Conservation (phyloP, 2,113 vertebrate species). For the Tor tambroides region DNA sequence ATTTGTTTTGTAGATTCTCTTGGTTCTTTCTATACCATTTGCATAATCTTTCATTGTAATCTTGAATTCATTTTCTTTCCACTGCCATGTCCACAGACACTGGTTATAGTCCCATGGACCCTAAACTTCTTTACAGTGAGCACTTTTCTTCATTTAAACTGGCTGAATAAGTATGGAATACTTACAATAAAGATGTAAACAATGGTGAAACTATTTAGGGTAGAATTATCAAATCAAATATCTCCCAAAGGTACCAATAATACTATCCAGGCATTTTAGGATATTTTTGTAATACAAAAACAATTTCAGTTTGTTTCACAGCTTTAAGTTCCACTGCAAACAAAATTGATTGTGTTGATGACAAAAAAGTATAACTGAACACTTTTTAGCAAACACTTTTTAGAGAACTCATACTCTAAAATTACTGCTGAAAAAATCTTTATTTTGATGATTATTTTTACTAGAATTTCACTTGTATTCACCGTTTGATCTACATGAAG, state of each 20-base stretch:
- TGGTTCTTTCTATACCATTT: background rate
- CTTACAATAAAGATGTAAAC: background rate
- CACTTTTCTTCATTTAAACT: background rate
- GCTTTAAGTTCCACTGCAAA: background rate
- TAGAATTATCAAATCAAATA: background rate
- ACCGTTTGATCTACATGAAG: background rate
- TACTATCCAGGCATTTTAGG: background rate
- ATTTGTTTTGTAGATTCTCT: background rate
- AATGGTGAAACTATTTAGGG: background rate
- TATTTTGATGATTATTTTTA: background rate
- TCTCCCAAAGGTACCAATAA: background rate
- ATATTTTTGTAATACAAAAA: background rate
- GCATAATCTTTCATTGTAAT: background rate
- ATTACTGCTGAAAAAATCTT: slow-evolving; percentile 3
- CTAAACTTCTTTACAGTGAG: background rate
- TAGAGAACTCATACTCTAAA: background rate
- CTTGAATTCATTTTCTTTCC: background rate
- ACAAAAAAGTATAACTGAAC: background rate
- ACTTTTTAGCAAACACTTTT: background rate
- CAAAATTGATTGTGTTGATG: background rate
- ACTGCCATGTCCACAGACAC: background rate
- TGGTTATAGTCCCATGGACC: background rate
- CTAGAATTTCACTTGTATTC: background rate
- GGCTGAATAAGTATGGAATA: background rate
- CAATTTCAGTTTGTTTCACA: background rate